A percentile compares a stretch with the other conserved stretches of the same genome.
Conservation (phyloP, 2,888 invertebrate genomes). For the Dioctria rufipes region DNA sequence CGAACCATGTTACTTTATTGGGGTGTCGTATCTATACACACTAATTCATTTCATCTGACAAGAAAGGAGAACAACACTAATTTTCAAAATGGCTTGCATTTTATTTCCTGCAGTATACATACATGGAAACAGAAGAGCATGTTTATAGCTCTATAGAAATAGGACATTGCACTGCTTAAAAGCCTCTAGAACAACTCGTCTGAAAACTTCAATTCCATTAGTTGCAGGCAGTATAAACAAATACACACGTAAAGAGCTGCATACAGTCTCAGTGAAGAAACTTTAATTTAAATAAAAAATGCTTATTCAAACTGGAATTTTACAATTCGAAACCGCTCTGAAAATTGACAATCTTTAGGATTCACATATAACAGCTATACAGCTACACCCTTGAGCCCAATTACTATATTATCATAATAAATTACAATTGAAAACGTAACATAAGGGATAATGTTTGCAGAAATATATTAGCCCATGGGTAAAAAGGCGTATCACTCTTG, state of each 20-base stretch:
- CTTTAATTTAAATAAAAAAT: too few relatives aligned
- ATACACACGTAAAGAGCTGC: too few relatives aligned
- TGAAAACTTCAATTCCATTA: background rate
- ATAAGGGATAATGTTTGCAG: slow-evolving; percentile 30
- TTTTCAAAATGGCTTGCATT: slow-evolving; percentile 6
- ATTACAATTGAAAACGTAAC: slow-evolving; percentile 26
- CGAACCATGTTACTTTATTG: background rate
- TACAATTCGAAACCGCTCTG: background rate
- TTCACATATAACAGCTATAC: background rate
- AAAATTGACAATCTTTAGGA: background rate
- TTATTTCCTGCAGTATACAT: background rate
- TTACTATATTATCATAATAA: slow-evolving; percentile 39
- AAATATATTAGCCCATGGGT: slow-evolving; percentile 5
- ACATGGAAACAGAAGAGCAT: too few relatives aligned
- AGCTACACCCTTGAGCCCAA: background rate
- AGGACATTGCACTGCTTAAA: too few relatives aligned
- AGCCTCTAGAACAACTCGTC: background rate
- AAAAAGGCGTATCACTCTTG: background rate
- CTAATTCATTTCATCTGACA: background rate
- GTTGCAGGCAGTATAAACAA: background rate
- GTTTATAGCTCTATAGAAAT: too few relatives aligned
- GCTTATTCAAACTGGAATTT: too few relatives aligned
- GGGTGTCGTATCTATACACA: background rate
- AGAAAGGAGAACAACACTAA: background rate
- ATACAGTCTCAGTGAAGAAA: too few relatives aligned